A percentile compares a stretch with the other conserved stretches of the same genome.
These are phyloP conservation scores for Sarcophilus harrisii DNA, from an alignment of 2,797 vertebrate genomes.

Conservation along the genomic window DNA sequence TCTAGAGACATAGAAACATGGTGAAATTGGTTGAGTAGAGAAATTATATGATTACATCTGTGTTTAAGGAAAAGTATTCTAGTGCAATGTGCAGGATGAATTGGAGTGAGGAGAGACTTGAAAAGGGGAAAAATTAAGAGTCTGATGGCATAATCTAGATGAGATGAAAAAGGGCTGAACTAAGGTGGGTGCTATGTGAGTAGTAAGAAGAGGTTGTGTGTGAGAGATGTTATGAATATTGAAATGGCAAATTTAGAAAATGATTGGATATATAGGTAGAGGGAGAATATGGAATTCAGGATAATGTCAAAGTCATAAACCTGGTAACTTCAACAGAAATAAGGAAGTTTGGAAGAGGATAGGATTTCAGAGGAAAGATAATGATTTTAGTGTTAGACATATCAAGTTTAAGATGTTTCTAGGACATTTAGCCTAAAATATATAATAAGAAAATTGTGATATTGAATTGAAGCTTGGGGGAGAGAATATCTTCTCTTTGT, in stretches of 20 bases:
- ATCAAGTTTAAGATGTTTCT: not conserved
- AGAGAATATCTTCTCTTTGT: not conserved
- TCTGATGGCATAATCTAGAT: not conserved
- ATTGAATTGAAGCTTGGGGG: not conserved
- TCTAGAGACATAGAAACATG: not conserved
- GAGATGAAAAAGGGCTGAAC: not conserved
- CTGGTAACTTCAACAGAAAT: not conserved
- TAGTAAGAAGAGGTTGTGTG: not conserved
- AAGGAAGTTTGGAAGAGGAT: not conserved
- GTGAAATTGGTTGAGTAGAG: not conserved
- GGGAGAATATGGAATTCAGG: not conserved
- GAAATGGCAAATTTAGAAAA: not conserved
- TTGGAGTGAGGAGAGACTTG: not conserved
- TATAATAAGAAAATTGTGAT: not conserved
- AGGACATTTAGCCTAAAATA: not conserved
- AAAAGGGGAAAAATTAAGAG: not conserved
- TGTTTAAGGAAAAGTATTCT: not conserved
- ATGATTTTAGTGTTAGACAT: not conserved
- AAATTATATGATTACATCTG: not conserved
- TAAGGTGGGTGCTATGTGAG: not conserved
- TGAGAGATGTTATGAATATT: not conserved
- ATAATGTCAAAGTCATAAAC: not conserved
- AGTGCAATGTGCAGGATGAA: not conserved
- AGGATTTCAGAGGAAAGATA: not conserved
- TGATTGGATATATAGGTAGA: not conserved